phyloP scores from a whole-genome alignment of 2,113 vertebrate species.

The Pachyramphus minor region DNA sequence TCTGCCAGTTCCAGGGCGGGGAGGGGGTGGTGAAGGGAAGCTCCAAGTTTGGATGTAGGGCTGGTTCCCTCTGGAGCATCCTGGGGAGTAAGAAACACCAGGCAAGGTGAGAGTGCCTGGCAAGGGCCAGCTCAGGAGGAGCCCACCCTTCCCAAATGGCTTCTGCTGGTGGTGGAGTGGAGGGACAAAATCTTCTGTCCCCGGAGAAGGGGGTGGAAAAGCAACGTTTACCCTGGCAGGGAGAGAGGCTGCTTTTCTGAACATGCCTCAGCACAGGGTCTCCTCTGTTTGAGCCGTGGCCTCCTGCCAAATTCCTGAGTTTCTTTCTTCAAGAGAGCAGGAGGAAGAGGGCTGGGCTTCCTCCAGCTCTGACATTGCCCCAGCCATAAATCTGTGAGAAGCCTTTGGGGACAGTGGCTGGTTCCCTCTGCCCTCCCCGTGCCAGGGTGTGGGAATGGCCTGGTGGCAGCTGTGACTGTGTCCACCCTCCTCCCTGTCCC shows the following conservation, averaged over 20 bases:
- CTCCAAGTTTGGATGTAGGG: background rate
- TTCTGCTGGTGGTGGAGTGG: background rate
- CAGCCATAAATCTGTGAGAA: background rate
- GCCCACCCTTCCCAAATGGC: background rate
- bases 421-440: background rate
- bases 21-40: too few relatives aligned
- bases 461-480: fast-evolving
- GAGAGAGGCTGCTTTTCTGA: background rate
- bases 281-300: constrained; percentile 50
- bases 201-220: background rate
- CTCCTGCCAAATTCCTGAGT: constrained; percentile 47
- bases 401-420: background rate
- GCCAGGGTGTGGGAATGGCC: fast-evolving
- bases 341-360: constrained; percentile 59
- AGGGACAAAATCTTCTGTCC: background rate
- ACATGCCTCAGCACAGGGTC: constrained; percentile 39
- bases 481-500: background rate
- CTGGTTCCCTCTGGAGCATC: background rate
- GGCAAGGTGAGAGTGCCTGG: background rate
- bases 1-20: background rate
- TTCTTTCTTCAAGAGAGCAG: constrained; percentile 27
- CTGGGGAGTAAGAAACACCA: fast-evolving
- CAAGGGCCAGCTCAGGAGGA: background rate
- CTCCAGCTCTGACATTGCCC: background rate
- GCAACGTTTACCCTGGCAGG: constrained; percentile 57